Evolutionary conservation across 2,113 vertebrate species (phyloP).

Genomic region (Meles meles): DNA sequence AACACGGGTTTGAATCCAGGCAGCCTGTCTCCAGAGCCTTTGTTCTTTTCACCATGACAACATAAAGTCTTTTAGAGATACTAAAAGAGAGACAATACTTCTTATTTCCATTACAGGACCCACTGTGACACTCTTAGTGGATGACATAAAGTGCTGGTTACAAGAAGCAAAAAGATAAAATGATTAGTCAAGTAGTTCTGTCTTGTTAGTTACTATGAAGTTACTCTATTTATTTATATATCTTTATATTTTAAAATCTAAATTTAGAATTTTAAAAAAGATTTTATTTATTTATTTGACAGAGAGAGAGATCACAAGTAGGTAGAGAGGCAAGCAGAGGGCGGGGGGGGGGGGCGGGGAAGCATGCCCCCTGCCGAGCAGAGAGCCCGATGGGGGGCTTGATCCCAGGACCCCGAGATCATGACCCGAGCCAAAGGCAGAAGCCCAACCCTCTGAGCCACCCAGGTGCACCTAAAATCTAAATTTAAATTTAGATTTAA

Average conservation of each 20-base stretch:
- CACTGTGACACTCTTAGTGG: not conserved
- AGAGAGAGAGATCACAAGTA: no score
- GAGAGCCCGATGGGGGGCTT: no score
- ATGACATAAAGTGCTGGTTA: not conserved
- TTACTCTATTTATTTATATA: not conserved
- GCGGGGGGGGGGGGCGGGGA: no score
- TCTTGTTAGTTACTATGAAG: not conserved
- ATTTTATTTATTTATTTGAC: no score
- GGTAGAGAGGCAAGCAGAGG: no score
- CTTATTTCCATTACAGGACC: not conserved
- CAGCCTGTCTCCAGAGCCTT: not conserved
- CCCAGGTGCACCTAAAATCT: not conserved
- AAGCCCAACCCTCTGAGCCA: no score
- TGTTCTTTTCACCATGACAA: not conserved
- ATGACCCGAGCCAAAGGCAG: no score
- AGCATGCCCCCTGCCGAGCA: no score
- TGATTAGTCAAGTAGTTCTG: not conserved
- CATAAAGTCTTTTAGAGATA: not conserved
- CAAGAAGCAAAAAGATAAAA: not conserved
- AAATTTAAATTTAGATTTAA: no score
- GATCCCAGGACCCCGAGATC: no score
- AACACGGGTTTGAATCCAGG: not conserved
- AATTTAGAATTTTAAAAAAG: not conserved
- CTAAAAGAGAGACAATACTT: not conserved
- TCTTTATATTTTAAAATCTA: constrained; percentile 31